Evolutionary conservation across 2,888 invertebrate genomes (phyloP).

Genomic region (Himalopsyche anomala): DNA sequence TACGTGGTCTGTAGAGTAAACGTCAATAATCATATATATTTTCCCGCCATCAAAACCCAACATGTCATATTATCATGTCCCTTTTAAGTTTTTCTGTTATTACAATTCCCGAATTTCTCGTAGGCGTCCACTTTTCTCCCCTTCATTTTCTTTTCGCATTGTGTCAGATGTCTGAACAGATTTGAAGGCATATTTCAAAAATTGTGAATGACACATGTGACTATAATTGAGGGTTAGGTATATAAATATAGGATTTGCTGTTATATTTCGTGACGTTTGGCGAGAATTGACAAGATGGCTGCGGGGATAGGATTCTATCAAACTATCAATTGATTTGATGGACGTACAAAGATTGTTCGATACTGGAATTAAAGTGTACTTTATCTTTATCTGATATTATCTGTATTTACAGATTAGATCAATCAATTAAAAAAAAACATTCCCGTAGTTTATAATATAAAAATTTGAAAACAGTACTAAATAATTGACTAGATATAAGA

Average conservation of each 20-base stretch:
- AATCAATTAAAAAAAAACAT: no score
- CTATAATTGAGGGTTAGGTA: neutral
- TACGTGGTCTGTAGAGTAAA: no score
- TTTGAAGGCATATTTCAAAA: neutral
- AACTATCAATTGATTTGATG: no score
- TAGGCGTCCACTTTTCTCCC: neutral
- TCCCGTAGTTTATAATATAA: no score
- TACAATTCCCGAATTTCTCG: neutral
- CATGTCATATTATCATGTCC: neutral
- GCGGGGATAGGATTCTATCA: neutral
- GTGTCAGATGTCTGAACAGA: neutral
- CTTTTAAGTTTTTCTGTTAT: neutral
- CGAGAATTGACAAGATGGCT: neutral
- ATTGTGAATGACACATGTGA: constrained; percentile 8
- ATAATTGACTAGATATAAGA: no score
- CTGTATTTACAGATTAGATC: no score
- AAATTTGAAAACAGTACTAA: no score
- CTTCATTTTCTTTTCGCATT: neutral
- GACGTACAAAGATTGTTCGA: no score
- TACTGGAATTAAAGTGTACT: no score
- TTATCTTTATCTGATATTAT: no score
- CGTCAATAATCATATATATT: no score
- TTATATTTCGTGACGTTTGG: constrained; percentile 1
- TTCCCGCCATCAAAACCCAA: no score
- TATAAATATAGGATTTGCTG: neutral